Evolutionary conservation across 2,113 vertebrate species (phyloP).

Genomic region (Eidolon helvum): DNA sequence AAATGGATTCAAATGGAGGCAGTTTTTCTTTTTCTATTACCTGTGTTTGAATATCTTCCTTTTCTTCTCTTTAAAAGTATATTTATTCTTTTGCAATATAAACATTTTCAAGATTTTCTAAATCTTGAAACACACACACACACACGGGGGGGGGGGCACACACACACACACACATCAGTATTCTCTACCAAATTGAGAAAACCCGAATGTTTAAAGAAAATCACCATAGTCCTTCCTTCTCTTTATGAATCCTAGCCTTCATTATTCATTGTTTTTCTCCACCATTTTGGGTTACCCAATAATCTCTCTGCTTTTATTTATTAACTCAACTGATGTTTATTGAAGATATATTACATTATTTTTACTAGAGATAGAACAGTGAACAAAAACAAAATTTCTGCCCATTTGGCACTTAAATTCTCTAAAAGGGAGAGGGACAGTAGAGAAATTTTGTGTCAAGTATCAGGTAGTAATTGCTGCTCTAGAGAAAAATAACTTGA

Average conservation of each 20-base stretch:
- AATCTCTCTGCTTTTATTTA: neutral
- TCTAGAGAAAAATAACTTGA: neutral
- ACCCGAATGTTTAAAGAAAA: neutral
- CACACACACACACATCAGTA: neutral
- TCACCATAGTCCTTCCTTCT: neutral
- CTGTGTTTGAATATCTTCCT: neutral
- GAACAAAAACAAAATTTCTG: neutral
- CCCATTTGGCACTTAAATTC: neutral
- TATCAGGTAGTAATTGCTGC: neutral
- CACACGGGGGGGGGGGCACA: no score
- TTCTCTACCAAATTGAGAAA: neutral
- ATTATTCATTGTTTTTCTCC: neutral
- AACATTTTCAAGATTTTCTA: neutral
- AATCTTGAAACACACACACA: neutral
- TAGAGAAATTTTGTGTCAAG: neutral
- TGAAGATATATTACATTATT: neutral
- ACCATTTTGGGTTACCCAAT: neutral
- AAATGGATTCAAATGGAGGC: neutral
- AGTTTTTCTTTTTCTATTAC: neutral
- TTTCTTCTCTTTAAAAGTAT: neutral
- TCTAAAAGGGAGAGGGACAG: neutral
- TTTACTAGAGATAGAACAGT: neutral
- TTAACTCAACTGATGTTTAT: neutral
- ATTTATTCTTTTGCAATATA: neutral
- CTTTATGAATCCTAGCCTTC: neutral